Conservation (phyloP, 1,140 invertebrate species). For the Lamellibrachia luymesi region DNA sequence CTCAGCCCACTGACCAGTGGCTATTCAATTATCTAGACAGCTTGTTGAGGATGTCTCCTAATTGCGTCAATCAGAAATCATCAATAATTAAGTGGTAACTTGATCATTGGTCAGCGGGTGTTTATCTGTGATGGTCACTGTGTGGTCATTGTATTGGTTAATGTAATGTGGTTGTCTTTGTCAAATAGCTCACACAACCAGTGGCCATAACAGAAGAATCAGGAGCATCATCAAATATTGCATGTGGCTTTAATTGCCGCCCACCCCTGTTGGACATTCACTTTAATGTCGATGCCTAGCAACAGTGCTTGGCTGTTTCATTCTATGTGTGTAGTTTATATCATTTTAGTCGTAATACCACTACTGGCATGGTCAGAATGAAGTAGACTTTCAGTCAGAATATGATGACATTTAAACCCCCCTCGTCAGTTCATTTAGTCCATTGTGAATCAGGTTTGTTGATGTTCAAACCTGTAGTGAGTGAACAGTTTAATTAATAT, state of each 20-base stretch:
- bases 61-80: not conserved
- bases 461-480: no score
- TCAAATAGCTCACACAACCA: not conserved
- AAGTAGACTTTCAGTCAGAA: not conserved
- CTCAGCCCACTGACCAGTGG: not conserved
- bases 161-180: not conserved
- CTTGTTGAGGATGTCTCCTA: not conserved
- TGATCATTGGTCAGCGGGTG: not conserved
- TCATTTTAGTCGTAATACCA: not conserved
- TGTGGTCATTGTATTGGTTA: not conserved
- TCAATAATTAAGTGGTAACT: conserved; percentile 5
- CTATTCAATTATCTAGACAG: not conserved
- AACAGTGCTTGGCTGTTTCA: not conserved
- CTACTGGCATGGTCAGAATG: not conserved
- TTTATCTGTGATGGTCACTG: not conserved
- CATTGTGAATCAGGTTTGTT: no score
- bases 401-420: not conserved
- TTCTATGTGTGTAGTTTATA: not conserved
- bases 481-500: no score
- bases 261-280: not conserved
- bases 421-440: no score
- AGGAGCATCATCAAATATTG: not conserved
- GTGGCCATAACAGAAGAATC: not conserved
- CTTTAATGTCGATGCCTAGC: not conserved
- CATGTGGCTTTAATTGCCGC: not conserved